phyloP scores from a whole-genome alignment of 2,888 invertebrate genomes.

The Neria commutata region DNA sequence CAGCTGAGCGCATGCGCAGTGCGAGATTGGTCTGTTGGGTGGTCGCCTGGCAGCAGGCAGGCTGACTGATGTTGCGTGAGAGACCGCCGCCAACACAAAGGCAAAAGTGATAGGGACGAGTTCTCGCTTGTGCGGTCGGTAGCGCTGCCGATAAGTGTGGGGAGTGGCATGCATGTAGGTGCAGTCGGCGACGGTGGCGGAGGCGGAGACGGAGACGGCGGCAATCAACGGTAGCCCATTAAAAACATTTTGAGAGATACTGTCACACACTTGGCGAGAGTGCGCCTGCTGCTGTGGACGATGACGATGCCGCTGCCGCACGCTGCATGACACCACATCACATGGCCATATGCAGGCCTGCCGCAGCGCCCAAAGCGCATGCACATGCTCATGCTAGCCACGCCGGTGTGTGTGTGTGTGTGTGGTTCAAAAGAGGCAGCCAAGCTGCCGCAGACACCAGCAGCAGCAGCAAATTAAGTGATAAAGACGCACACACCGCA shows the following conservation, averaged over 20 bases:
- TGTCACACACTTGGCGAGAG: not conserved
- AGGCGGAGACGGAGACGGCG: not conserved
- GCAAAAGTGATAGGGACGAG: not conserved
- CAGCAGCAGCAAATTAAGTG: conserved; percentile 48
- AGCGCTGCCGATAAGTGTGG: conserved; percentile 23
- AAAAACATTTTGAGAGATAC: conserved; percentile 23
- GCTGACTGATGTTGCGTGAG: not conserved
- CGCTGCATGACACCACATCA: conserved; percentile 49
- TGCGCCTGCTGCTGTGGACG: conserved; percentile 20
- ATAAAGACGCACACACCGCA: conserved; percentile 45
- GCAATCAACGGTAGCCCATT: conserved; percentile 20
- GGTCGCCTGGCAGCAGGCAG: conserved; percentile 17
- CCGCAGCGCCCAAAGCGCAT: not conserved
- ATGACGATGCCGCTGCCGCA: conserved; percentile 43
- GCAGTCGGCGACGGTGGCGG: not conserved
- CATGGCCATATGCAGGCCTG: conserved; percentile 15
- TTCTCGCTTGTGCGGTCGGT: conserved; percentile 29
- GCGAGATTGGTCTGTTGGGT: conserved; percentile 13
- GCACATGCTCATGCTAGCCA: conserved; percentile 4
- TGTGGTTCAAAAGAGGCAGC: conserved; percentile 29
- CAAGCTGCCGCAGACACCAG: conserved; percentile 37
- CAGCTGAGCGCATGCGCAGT: not conserved
- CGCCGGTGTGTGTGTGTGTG: not conserved
- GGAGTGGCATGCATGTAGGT: not conserved
- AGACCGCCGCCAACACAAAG: not conserved